Base-by-base conservation (phyloP, 2,113 vertebrate species). In the Scalopus aquaticus region DNA sequence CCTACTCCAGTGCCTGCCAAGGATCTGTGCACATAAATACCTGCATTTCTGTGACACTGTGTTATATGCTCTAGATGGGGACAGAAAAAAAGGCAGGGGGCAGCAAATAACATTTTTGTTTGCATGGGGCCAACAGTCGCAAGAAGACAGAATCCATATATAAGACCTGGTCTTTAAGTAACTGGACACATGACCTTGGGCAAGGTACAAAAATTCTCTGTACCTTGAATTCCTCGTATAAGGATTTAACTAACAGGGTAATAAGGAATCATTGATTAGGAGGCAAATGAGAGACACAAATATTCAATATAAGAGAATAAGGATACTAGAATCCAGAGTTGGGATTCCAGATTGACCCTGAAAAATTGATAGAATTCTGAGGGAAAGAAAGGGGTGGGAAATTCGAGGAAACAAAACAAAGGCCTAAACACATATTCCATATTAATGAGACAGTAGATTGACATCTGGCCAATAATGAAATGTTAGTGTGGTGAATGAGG, bases 121-220 rank as follows among this genome's bases (percentile, higher is more conserved):
- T 9, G 44, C 1, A 37, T 60, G 42, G 35, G 26, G 12, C 64
- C 62, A 54, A 73, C 0, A 58, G 17, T 77, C 10, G 92, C 49
- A 51, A 84, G 64, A 96, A 88, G 80, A 69, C 3, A 42, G 28
- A 7, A 49, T 32, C 6, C 67, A 35, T 8, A 72, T 2, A 82
- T 2, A 39, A 44, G 39, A 42, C 37, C 32, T 64, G 30, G 73
- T 60, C n/a, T 91, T 80, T 35, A 26, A 87, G 22, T 39, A 82
- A 78, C 54, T 39, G 35, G 46, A 90, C 35, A 4, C 26, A 76
- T 77, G 32, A 88, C 24, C n/a, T 4, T 44, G 46, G 17, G 9
- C n/a, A 89, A 93, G 58, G 76, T 54, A 83, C 58, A 84, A 65
- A 94, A 60, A 67, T 24, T 78, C 46, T 87, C 74, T 69, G 37